These are phyloP conservation scores for Unio delphinus DNA, from an alignment of 2,888 invertebrate genomes.

Conservation along the genomic window DNA sequence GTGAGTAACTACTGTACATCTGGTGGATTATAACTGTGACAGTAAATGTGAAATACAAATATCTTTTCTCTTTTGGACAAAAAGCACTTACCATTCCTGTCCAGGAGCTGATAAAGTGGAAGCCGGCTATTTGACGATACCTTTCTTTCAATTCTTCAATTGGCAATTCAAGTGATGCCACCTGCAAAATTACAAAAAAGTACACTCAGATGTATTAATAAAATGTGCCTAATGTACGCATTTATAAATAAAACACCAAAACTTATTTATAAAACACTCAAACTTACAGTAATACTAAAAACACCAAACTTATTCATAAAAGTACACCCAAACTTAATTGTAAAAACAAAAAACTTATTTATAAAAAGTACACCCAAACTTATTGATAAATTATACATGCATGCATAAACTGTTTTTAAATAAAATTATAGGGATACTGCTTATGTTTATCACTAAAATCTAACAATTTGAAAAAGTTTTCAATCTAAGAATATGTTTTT, in stretches of 20 bases:
- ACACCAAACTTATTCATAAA: neutral
- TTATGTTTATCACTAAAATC: neutral
- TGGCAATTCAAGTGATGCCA: constrained; percentile 61
- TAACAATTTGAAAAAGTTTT: neutral
- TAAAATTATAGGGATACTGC: too few relatives aligned
- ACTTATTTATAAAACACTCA: neutral
- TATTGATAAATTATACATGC: too few relatives aligned
- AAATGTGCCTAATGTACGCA: neutral
- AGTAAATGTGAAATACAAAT: too few relatives aligned
- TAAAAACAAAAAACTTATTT: neutral
- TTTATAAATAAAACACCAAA: neutral
- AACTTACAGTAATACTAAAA: neutral
- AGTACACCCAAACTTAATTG: neutral
- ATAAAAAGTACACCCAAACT: neutral
- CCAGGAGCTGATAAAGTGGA: constrained; percentile 62
- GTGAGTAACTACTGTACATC: too few relatives aligned
- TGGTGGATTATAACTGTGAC: too few relatives aligned
- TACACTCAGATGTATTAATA: neutral
- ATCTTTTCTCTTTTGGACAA: too few relatives aligned
- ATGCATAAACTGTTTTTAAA: too few relatives aligned
- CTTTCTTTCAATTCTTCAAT: constrained; percentile 53
- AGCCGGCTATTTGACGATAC: constrained; percentile 63
- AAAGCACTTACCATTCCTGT: constrained; percentile 53
- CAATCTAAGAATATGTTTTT: neutral
- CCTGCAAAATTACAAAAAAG: constrained; percentile 34